Conservation (phyloP, 2,113 vertebrate genomes). For the Aegotheles bennettii region DNA sequence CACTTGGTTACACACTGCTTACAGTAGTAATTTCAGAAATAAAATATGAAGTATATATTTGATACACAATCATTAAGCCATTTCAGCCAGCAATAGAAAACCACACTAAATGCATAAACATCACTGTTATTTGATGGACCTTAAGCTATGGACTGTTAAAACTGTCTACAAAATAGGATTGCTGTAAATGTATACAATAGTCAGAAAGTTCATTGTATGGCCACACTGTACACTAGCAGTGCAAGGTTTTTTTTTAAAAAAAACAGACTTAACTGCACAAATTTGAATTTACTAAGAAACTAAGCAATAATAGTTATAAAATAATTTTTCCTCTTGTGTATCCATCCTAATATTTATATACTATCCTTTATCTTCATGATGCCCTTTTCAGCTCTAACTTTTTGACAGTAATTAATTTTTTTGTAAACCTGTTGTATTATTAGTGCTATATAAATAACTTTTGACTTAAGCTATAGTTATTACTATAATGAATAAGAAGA, state of each 20-base stretch:
- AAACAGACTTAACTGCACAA: not conserved
- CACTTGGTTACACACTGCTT: not conserved
- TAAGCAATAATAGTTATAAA: not conserved
- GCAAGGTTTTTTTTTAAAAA: not conserved
- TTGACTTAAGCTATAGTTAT: not conserved
- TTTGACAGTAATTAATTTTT: not conserved
- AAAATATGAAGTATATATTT: not conserved
- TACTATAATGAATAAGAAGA: not conserved
- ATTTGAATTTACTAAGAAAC: not conserved
- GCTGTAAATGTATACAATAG: not conserved
- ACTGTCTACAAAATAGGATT: not conserved
- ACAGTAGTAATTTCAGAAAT: not conserved
- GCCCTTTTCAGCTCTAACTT: not conserved
- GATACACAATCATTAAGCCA: not conserved
- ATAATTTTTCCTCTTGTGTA: not conserved
- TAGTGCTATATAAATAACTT: not conserved
- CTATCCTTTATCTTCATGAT: not conserved
- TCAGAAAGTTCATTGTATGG: not conserved
- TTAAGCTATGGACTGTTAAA: not conserved
- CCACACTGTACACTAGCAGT: not conserved
- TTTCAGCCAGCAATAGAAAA: not conserved
- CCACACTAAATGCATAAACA: not conserved
- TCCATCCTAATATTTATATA: not conserved
- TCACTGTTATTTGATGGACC: not conserved
- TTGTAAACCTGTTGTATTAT: not conserved